Base-by-base conservation (phyloP, 2,113 vertebrate species). In the Loxodonta africana region DNA sequence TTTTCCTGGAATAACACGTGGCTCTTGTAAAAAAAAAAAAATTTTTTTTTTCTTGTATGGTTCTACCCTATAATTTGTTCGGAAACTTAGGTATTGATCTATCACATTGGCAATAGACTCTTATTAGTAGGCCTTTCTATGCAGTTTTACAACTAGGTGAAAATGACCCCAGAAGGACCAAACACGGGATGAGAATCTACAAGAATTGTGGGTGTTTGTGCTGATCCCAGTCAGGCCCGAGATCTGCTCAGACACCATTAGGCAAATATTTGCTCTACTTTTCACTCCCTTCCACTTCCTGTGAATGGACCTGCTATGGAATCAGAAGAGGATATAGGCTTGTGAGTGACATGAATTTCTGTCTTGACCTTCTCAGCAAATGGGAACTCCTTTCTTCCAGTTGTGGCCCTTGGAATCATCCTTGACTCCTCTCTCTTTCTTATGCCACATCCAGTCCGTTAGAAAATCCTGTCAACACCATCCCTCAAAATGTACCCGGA, bases 251-350 rank as follows among this genome's bases (percentile, higher is more conserved):
- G 83, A 93, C 26, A 82, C 26, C 94, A 83, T 48, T 89, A 51
- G 60, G 33, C 90, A 93, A 93, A 97, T 93, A 86, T 89, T 93
- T 86, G 37, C 62, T 86, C 73, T 88, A 30, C n/a, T 83, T 82
- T 63, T 65, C 53, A 81, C 41, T 62, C 37, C n/a, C 90, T 87
- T 44, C 77, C 77, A 23, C 33, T 26, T 23, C 65, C 83, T 12
- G 5, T 2, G 44, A 11, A 0, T 10, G 1, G 3, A 62, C 48
- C 69, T 51, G 33, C 69, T 8, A 0, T 12, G 5, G 44, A 28
- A 3, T 62, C 71, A 26, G 82, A n/a, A 78, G 25, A 2, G 37
- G 18, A 9, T 18, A 30, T 2, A 7, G 44, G 44, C 12, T 20
- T 23, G 26, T 17, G 5, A 73, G 18, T 23, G 28, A 69, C 15